Base-by-base conservation (phyloP, 2,888 invertebrate species). In the Catotricha subobsoleta region DNA sequence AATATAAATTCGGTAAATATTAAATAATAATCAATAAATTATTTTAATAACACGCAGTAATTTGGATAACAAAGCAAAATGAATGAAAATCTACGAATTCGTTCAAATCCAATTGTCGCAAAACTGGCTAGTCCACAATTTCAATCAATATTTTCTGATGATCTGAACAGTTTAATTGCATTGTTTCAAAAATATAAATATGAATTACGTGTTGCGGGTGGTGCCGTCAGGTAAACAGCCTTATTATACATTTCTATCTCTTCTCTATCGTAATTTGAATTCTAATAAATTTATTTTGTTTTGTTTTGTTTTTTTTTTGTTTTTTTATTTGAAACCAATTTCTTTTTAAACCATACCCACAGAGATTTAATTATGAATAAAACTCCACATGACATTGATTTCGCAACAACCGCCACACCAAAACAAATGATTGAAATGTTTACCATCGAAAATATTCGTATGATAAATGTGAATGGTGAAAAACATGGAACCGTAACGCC, bases 331-430 rank as follows among this genome's bases (percentile, higher is more conserved):
- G 6, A 8, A 6, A n/a, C 39, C 27, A 28, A 20, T 40, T 16
- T 25, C 18, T 13, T 19, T 28, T 55, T 58, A 2, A 49, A 8
- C 25, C 7, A 8, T 25, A 10, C 25, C 6, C 6, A 35, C 23
- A 73, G 87, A 48, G 90, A 90, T 60, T 66, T 90, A 23, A 57
- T 91, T n/a, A 72, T 80, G 72, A 73, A 75, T 4, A 72, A 71
- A 39, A 64, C 66, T 48, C 92, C 94, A 1, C 80, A 80, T 54
- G 98, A 99, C 64, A 65, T 99, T 39, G 98, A 99, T 65, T 94
- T 99, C 67, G 98, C 98, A 0, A 94, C 97, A 6, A 83, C 81
- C 13, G 98, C 98, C 8, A 97, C 95, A 1, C 98, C 98, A 1
- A 70, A 76, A 13, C 72, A 98, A 66, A 95, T 99, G 95, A 92